Evolutionary conservation across 2,797 vertebrate genomes (phyloP), one percentile per base, ranked within the genome.

Genomic region (Rhodeus uyekii): DNA sequence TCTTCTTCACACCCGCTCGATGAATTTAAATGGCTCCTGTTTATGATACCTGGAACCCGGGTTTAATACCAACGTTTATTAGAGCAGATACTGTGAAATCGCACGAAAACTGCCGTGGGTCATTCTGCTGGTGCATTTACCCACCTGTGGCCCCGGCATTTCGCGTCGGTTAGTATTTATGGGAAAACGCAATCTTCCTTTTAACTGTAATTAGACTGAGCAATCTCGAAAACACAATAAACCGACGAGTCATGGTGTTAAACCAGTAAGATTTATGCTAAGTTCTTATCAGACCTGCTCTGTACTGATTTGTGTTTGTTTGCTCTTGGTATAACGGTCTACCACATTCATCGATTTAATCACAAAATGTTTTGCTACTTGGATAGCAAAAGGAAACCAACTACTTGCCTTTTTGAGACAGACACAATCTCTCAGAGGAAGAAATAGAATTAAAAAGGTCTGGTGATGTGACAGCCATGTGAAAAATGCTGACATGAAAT

Each of bases 71-170:
- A 13, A 19, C n/a, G 27, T 60, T 34, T 16, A 39, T 68, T 22
- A 29, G 14, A 44, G 29, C 22, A 65, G 22, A 67, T 58, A 27
- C 44, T 50, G 32, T 72, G 12, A 63, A 72, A 50, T 50, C 8
- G 32, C 42, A 68, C 14, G 38, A 58, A 67, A 42, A n/a, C 24
- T 38, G 29, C 22, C 8, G 81, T 60, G 38, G 64, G 29, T 46
- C 29, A 60, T 65, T 48, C 50, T 82, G 50, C 50, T 60, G 64
- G 22, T 68, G 58, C 76, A 67, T 76, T 82, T 76, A 68, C 63
- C 73, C 73, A 76, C 73, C 50, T 82, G 81, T 69, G 72, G 29
- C 80, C 36, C 48, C 38, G 46, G 61, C 80, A 68, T 58, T 76
- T 34, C 36, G 27, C 63, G 48, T 76, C 60, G 53, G 18, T n/a